phyloP scores from a whole-genome alignment of 2,888 invertebrate genomes.

The Steinernema hermaphroditum region DNA sequence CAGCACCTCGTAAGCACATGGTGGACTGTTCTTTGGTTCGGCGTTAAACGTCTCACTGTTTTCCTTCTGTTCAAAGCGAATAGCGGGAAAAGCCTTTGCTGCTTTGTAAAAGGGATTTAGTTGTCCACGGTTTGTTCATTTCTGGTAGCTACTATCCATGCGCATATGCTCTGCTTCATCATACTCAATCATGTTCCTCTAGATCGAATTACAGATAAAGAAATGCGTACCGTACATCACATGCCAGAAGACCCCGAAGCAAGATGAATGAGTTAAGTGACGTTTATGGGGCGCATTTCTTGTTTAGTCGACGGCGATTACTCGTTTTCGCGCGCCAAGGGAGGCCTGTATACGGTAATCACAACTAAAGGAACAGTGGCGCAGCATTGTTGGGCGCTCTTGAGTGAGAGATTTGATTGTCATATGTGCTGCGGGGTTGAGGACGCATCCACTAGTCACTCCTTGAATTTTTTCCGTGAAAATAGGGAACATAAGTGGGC shows the following conservation, averaged over 20 bases:
- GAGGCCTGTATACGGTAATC: slow-evolving; percentile 15
- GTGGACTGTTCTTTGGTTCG: no score
- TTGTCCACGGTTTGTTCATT: not conserved
- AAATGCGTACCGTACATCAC: slow-evolving; percentile 13
- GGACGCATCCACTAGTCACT: no score
- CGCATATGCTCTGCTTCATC: slow-evolving; percentile 15
- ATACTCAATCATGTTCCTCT: slow-evolving; percentile 13
- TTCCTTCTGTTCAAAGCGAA: no score
- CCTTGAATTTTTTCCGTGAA: no score
- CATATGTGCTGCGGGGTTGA: no score
- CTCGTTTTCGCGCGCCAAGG: slow-evolving; percentile 16
- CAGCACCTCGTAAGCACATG: no score
- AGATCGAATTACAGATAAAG: slow-evolving; percentile 25
- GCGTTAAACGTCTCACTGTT: no score
- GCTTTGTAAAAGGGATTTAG: no score
- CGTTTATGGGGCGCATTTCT: slow-evolving; percentile 24
- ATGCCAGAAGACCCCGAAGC: slow-evolving; percentile 19
- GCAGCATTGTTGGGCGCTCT: no score
- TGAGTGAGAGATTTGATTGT: no score
- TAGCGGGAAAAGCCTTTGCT: no score
- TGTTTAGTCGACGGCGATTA: slow-evolving; percentile 12
- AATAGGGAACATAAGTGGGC: no score
- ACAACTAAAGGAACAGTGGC: not conserved
- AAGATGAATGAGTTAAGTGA: slow-evolving; percentile 24
- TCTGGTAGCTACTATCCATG: not conserved